Percentiles rank a stretch among this genome's conserved stretches.
Evolutionary conservation across 2,113 vertebrate genomes (phyloP).

Genomic region (Tricholaema leucomelas): DNA sequence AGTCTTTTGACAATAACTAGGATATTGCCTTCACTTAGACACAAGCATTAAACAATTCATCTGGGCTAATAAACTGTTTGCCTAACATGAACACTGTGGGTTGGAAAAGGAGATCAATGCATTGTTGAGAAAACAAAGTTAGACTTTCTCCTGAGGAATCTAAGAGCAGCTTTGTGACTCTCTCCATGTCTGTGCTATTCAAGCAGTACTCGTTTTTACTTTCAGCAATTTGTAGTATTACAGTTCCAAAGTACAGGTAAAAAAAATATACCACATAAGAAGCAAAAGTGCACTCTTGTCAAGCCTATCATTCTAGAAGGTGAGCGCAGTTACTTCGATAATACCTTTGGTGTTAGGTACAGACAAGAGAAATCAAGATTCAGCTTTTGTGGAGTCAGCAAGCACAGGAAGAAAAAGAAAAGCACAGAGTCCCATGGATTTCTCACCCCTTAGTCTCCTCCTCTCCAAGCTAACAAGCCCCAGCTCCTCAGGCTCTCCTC

Average conservation of each 20-base stretch:
- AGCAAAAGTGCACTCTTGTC: not conserved
- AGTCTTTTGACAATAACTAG: constrained; percentile 36
- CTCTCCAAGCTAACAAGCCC: too few species aligned
- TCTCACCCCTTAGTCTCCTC: not conserved
- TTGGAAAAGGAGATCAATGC: not conserved
- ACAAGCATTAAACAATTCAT: not conserved
- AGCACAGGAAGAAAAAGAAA: not conserved
- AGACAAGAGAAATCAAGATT: not conserved
- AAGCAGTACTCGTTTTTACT: not conserved
- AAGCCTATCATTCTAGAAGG: not conserved
- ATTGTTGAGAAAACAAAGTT: not conserved
- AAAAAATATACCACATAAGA: not conserved
- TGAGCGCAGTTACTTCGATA: not conserved
- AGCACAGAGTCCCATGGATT: not conserved
- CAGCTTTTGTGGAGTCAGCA: not conserved
- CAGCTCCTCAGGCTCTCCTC: too few species aligned
- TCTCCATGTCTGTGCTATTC: not conserved
- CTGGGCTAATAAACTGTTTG: not conserved
- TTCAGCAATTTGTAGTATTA: not conserved
- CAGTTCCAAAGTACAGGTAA: not conserved
- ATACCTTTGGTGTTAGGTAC: not conserved
- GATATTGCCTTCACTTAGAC: constrained; percentile 23
- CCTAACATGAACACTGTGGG: not conserved
- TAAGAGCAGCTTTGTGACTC: not conserved
- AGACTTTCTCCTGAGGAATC: not conserved